Evolutionary conservation across 2,113 vertebrate species (phyloP).

Genomic region (Python bivittatus): DNA sequence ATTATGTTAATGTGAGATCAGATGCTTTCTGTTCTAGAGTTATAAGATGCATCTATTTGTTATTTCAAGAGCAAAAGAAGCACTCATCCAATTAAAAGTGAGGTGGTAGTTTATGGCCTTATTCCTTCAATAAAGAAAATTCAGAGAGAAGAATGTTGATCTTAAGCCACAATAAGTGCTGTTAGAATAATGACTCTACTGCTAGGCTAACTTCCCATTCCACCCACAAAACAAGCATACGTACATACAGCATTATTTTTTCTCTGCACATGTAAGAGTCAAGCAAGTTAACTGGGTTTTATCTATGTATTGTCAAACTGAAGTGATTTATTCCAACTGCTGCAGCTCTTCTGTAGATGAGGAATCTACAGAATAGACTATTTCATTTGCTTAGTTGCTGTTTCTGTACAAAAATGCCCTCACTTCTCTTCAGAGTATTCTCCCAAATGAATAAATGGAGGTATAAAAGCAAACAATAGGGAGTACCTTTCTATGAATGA

Average conservation of each 20-base stretch:
- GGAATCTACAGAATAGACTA: neutral
- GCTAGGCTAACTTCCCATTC: conserved; percentile 40
- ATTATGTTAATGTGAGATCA: conserved; percentile 62
- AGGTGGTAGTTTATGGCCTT: conserved; percentile 63
- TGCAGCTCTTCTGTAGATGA: rapidly evolving
- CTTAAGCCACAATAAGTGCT: conserved; percentile 60
- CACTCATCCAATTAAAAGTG: conserved; percentile 72
- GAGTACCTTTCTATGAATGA: neutral
- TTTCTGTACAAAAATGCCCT: neutral
- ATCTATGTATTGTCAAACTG: neutral
- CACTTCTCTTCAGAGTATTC: neutral
- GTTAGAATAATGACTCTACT: conserved; percentile 68
- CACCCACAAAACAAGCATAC: neutral
- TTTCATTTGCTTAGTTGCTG: neutral
- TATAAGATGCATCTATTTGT: conserved; percentile 56
- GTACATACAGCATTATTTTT: no score
- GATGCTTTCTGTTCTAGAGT: conserved; percentile 62
- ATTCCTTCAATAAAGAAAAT: conserved; percentile 60
- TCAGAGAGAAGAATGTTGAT: conserved; percentile 67
- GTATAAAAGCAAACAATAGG: neutral
- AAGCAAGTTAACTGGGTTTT: neutral
- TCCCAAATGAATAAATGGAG: neutral
- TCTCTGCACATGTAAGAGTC: neutral
- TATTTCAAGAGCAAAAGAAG: conserved; percentile 72
- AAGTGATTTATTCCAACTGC: neutral